A percentile compares a stretch with the other conserved stretches of the same genome.
Conservation (phyloP, 92 coral and sea anemone genomes). For the Plumapathes pennacea region DNA sequence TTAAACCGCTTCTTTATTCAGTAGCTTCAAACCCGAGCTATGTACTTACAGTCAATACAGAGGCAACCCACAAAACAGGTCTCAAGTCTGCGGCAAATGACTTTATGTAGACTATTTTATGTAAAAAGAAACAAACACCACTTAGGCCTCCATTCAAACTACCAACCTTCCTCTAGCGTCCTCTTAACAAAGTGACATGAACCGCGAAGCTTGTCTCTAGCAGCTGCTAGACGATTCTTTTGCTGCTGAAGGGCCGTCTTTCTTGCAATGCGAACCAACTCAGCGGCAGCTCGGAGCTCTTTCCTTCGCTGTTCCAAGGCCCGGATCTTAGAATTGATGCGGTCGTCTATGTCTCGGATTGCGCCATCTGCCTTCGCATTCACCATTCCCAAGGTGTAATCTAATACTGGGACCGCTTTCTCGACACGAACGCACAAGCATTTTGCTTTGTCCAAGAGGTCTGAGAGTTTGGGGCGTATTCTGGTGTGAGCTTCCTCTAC, state of each 20-base stretch:
- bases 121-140: no score
- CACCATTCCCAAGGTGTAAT: slow-evolving; percentile 46
- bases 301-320: slow-evolving; percentile 55
- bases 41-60: no score
- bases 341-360: slow-evolving; percentile 51
- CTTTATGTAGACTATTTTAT: no score
- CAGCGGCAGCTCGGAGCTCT: slow-evolving; percentile 43
- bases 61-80: no score
- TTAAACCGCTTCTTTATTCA: no score
- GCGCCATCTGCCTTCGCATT: slow-evolving; percentile 43
- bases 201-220: slow-evolving; percentile 48
- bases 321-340: slow-evolving; percentile 30
- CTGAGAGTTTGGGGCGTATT: slow-evolving; percentile 31
- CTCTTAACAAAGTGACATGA: slow-evolving; percentile 60
- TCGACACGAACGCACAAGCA: slow-evolving; percentile 44
- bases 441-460: slow-evolving; percentile 33
- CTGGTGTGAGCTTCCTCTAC: slow-evolving; percentile 33
- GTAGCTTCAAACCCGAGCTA: no score
- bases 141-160: no score
- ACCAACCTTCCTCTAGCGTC: slow-evolving; percentile 58
- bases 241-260: slow-evolving; percentile 51
- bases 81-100: no score
- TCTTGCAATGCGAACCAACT: slow-evolving; percentile 43
- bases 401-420: slow-evolving; percentile 48
- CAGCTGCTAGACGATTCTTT: slow-evolving; percentile 37